Evolutionary conservation across 2,113 vertebrate genomes (phyloP).

Genomic region (Pithys albifrons): DNA sequence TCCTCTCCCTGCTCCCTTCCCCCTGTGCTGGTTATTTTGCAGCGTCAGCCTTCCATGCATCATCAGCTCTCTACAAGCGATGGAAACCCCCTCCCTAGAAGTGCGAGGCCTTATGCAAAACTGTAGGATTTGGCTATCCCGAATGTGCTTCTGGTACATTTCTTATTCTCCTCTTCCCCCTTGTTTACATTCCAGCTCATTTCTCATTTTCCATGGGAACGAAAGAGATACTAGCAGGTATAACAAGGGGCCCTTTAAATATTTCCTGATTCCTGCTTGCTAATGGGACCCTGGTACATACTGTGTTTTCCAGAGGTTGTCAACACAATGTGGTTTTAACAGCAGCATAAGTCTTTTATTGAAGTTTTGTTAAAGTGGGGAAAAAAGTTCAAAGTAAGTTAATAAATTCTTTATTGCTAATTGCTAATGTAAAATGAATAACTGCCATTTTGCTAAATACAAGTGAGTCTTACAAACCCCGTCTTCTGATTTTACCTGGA

Average conservation of each 20-base stretch:
- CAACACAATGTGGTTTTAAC: not conserved
- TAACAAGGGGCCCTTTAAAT: slow-evolving; percentile 36
- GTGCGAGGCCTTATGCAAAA: slow-evolving; percentile 35
- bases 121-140: slow-evolving; percentile 41
- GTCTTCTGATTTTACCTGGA: slow-evolving; percentile 16
- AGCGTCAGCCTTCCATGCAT: slow-evolving; percentile 63
- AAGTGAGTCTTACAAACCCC: not conserved
- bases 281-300: slow-evolving; percentile 4
- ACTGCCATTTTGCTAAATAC: not conserved
- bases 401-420: slow-evolving; percentile 40
- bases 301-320: not conserved
- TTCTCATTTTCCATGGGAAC: slow-evolving; percentile 54
- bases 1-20: not conserved
- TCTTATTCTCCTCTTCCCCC: not conserved
- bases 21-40: slow-evolving; percentile 1
- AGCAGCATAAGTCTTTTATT: not conserved
- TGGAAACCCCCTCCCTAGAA: slow-evolving; percentile 62
- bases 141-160: slow-evolving; percentile 13
- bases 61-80: slow-evolving; percentile 46
- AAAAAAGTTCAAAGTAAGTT: not conserved
- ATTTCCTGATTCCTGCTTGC: not conserved
- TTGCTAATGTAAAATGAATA: slow-evolving; percentile 39
- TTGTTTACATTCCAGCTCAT: slow-evolving; percentile 38
- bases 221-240: slow-evolving; percentile 34
- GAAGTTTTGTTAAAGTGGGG: not conserved